phyloP scores from a whole-genome alignment of 2,113 vertebrate species.

The Onychorhynchus coronatus region DNA sequence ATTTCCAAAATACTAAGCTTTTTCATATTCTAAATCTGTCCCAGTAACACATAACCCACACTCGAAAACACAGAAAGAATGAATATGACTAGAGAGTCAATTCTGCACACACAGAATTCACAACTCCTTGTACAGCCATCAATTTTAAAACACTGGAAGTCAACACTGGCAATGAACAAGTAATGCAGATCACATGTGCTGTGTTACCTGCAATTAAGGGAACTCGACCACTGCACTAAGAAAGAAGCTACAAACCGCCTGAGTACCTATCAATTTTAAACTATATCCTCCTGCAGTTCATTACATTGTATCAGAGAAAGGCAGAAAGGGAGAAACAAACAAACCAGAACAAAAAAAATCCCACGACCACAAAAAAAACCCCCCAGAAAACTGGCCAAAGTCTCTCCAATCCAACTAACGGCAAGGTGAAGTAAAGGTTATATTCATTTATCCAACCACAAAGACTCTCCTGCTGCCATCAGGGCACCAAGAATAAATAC shows the following conservation, averaged over 20 bases:
- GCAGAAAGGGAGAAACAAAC: background rate
- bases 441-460: background rate
- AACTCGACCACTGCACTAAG: background rate
- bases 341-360: background rate
- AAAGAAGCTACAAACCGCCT: background rate
- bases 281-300: background rate
- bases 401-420: background rate
- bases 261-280: background rate
- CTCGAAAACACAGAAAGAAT: background rate
- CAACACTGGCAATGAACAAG: background rate
- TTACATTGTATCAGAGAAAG: background rate
- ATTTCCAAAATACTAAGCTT: background rate
- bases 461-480: background rate
- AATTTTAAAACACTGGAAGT: background rate
- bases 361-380: background rate
- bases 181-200: background rate
- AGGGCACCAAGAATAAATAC: background rate
- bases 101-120: background rate
- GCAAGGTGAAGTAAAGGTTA: background rate
- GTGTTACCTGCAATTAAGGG: background rate
- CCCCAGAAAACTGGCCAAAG: background rate
- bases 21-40: background rate
- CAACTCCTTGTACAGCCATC: background rate
- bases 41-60: background rate
- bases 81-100: background rate